Evolutionary conservation across 2,888 invertebrate genomes (phyloP), one percentile per base, ranked within the genome.

Genomic region (Artemia sinica): DNA sequence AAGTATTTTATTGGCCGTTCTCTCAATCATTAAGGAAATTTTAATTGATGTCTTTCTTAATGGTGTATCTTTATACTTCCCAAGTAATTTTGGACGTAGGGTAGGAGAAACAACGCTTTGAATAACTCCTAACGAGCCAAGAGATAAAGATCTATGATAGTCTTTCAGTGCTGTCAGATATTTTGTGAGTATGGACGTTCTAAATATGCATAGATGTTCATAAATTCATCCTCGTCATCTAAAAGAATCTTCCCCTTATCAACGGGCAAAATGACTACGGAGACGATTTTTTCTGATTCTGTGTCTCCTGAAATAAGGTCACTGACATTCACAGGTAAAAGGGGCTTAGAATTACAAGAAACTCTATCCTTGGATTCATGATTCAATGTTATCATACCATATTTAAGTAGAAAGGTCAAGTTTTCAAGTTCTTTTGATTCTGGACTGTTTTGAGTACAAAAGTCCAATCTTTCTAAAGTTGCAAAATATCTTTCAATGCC

Each of bases 401-500:
- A 83, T 74, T 86, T 87, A 74, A 89, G 89, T 68, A 88, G 77
- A 48, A 28, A 28, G 66, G 67, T 28, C 49, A 65, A 48, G 80
- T 94, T 94, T 76, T 92, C 90, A 69, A 95, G 78, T 78, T 96
- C 95, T 48, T 92, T 89, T 77, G 92, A 92, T 75, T 91, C 90
- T 1, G 91, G 89, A 77, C 93, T 94, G 76, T 93, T 89, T 74
- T 88, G 88, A 75, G 91, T 86, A 78, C 96, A 96, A 78, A 94
- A 96, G 66, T 90, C 85, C 63, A 96, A 79, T 74, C 88, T 86
- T 75, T 89, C 88, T 78, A 95, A 83, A 3, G 91, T 88, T 77
- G 88, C 83, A 48, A 84, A 74, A 74, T 81, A 84, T 51, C 78
- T 76, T 18, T 81, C 80, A 48, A 83, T 75, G 0, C 84, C 82